phyloP scores from a whole-genome alignment of 2,888 invertebrate species.

The Eupithecia centaureata region DNA sequence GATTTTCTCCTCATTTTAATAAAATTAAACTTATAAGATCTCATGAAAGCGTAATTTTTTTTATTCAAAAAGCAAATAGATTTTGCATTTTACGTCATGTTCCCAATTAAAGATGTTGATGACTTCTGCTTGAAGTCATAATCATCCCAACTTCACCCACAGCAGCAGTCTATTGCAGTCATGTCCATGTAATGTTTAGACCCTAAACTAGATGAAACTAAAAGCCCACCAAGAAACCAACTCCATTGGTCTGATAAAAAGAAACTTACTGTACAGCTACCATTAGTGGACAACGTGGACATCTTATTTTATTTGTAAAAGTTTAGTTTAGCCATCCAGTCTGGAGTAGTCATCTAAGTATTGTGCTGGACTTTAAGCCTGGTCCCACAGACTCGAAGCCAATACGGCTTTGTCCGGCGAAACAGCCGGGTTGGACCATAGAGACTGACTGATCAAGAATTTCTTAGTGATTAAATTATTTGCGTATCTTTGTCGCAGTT shows the following conservation, averaged over 20 bases:
- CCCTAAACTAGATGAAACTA: neutral
- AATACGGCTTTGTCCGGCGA: constrained; percentile 35
- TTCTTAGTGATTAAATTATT: no score
- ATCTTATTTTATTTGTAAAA: constrained; percentile 12
- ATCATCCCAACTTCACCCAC: no score
- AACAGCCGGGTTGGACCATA: constrained; percentile 29
- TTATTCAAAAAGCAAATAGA: no score
- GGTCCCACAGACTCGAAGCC: constrained; percentile 27
- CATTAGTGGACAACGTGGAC: neutral
- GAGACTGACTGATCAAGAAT: neutral
- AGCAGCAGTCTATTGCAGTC: no score
- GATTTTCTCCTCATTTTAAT: no score
- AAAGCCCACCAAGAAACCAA: neutral
- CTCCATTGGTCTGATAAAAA: neutral
- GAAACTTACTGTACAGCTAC: neutral
- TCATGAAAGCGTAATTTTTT: no score
- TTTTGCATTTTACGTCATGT: no score
- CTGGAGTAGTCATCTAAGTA: constrained; percentile 30
- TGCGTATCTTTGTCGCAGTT: no score
- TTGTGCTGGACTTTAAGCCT: constrained; percentile 26
- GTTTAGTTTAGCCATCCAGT: constrained; percentile 15
- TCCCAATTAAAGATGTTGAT: no score
- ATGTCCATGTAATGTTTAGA: no score
- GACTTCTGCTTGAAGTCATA: no score
- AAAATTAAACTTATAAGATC: no score